phyloP scores from a whole-genome alignment of 2,888 invertebrate species.

The Cryptophagus acutangulus region DNA sequence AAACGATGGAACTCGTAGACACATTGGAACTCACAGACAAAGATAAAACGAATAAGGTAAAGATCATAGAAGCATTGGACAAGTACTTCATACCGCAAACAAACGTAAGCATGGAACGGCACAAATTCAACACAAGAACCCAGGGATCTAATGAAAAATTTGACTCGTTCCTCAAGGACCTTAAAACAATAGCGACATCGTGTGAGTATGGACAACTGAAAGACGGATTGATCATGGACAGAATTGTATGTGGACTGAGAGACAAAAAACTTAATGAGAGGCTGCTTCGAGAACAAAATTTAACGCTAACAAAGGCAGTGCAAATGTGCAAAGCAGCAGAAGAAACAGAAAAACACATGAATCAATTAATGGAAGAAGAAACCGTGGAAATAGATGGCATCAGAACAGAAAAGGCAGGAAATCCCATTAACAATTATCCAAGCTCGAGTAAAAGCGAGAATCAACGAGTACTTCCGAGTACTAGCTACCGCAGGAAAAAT shows the following conservation, averaged over 20 bases:
- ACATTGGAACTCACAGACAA: not conserved
- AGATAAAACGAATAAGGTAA: slow-evolving; percentile 1
- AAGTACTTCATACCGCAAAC: slow-evolving; percentile 19
- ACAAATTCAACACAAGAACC: slow-evolving; percentile 11
- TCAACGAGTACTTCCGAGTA: too few species aligned
- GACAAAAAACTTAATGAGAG: not conserved
- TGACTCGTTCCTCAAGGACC: slow-evolving; percentile 2
- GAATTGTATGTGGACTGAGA: not conserved
- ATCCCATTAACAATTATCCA: too few species aligned
- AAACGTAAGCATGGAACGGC: slow-evolving; percentile 18
- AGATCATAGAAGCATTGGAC: slow-evolving; percentile 14
- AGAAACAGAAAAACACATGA: too few species aligned
- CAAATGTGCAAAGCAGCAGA: too few species aligned
- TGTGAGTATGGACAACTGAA: slow-evolving; percentile 3
- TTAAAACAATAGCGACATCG: slow-evolving; percentile 1
- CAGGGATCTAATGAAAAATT: slow-evolving; percentile 3
- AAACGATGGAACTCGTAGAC: slow-evolving; percentile 4
- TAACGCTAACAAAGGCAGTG: too few species aligned
- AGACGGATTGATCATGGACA: slow-evolving; percentile 2
- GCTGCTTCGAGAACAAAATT: slow-evolving; percentile 6
- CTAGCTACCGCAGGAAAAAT: too few species aligned
- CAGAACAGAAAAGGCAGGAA: too few species aligned
- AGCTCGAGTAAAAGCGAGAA: too few species aligned
- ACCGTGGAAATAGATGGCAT: too few species aligned
- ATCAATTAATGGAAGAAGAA: too few species aligned